Evolutionary conservation across 2,113 vertebrate genomes (phyloP), one percentile per base, ranked within the genome.

Genomic region (Quiscalus mexicanus): DNA sequence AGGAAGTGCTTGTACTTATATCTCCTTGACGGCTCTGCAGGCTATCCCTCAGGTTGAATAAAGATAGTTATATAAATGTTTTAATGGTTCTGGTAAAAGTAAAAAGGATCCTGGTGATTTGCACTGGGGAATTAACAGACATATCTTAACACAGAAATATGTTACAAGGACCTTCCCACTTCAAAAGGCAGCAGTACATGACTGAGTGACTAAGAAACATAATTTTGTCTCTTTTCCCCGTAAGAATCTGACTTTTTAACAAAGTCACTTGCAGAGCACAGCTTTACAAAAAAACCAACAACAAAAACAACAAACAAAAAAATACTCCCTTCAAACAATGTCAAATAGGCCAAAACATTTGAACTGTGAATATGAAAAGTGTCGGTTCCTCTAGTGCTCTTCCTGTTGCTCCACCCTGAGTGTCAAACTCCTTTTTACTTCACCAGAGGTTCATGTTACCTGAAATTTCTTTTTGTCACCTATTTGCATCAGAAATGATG

Each of bases 401-500:
- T 81, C 60, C 52, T 63, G 39, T 21, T 80, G 22, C 71, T 89
- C 55, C 35, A 63, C 33, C 31, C 16, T 2, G 13, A 64, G 42
- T 6, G 20, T 58, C 47, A 89, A 88, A 75, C 37, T 68, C 50
- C 31, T n/a, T 89, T 89, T 33, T 41, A 90, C 18, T 78, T 87
- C 60, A 56, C 24, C 27, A 89, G 31, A 86, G 18, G 41, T 56
- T 74, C 55, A 28, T 3, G 8, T 37, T 71, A 75, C 60, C 64
- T 22, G 24, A 68, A 27, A 44, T 65, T 89, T 64, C 68, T 90
- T 97, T 88, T 71, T 69, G 37, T 35, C 44, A 96, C 42, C 31
- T 56, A 71, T 58, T 50, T 71, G 31, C 69, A 93, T 18, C 28
- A 81, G n/a, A 93, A 96, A 87, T 31, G 16, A 41, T 92, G 86